Base-by-base conservation (phyloP, 2,888 invertebrate genomes). In the Mimumesa dahlbomi region DNA sequence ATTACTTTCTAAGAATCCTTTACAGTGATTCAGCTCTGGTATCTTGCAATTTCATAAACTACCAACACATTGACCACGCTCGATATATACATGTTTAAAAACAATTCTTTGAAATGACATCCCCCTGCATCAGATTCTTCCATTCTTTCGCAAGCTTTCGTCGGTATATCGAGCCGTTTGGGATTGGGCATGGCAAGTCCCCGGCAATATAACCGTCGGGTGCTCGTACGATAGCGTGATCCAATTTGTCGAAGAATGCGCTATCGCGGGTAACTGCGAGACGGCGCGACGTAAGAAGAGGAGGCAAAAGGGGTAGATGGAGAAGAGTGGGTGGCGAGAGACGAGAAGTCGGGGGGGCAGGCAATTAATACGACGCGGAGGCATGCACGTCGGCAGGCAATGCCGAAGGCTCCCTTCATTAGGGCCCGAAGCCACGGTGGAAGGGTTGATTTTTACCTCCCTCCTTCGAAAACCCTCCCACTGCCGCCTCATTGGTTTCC, bases 171-270 rank as follows among this genome's bases (percentile, higher is more conserved):
- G n/a, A n/a, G n/a, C n/a, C n/a, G n/a, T n/a, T n/a, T n/a, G n/a
- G n/a, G n/a, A n/a, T n/a, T n/a, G n/a, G n/a, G n/a, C n/a, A n/a
- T n/a, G 64, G 4, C 59, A 42, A 63, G 59, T 73, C 65, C 65
- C 74, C 59, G 70, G 66, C 73, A 38, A 71, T 77, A 77, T 67
- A 76, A 77, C 66, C 77, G 73, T 77, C 57, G 79, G 77, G 66
- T 70, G 75, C 74, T 83, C 70, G 79, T 69, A 74, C 81, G 83
- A 82, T 87, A 84, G 86, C 87, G 86, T 86, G 86, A 86, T 87
- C 86, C 85, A 87, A 87, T 87, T 87, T 87, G 85, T 85, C 85
- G 86, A 87, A 87, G 86, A 87, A 87, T 86, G 86, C 81, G 82
- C 80, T 79, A 85, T 81, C 82, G 83, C 75, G 81, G 82, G 77